Percentiles rank a stretch among this genome's conserved stretches.
Conservation (phyloP, 1,140 invertebrate genomes). For the Drosophila setifemur region DNA sequence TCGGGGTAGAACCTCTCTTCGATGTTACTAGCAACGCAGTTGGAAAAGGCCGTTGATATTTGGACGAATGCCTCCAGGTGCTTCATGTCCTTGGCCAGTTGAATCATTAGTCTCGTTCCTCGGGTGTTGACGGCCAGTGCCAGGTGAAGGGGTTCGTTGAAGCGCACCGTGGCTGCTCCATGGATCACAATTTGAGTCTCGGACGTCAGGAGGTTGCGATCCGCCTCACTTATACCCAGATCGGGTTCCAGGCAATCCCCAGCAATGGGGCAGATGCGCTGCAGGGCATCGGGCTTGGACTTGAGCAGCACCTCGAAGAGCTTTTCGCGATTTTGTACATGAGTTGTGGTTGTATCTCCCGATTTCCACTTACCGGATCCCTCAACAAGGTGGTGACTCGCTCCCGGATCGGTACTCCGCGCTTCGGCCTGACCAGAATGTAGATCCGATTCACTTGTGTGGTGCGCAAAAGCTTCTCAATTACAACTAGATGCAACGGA, state of each 20-base stretch:
- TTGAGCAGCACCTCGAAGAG: conserved; percentile 29
- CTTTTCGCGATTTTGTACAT: neutral
- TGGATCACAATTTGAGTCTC: conserved; percentile 90
- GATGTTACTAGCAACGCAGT: conserved; percentile 85
- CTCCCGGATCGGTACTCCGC: conserved; percentile 87
- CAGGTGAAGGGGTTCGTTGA: conserved; percentile 89
- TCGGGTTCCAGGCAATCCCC: conserved; percentile 85
- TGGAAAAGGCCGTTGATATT: conserved; percentile 89
- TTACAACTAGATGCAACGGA: conserved; percentile 85
- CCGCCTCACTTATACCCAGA: conserved; percentile 86
- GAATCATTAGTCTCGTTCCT: conserved; percentile 84
- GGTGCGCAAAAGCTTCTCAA: conserved; percentile 92
- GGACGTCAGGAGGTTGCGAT: conserved; percentile 67
- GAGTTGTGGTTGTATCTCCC: neutral
- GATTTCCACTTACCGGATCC: conserved; percentile 56
- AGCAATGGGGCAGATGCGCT: conserved; percentile 79
- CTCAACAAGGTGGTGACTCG: conserved; percentile 87
- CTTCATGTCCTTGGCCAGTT: conserved; percentile 86
- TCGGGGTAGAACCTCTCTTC: conserved; percentile 89
- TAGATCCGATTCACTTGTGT: conserved; percentile 88
- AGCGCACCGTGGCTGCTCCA: conserved; percentile 91
- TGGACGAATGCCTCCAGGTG: conserved; percentile 87
- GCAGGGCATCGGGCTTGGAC: conserved; percentile 12
- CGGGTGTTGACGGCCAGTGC: conserved; percentile 85
- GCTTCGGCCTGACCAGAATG: conserved; percentile 89